Evolutionary conservation across 2,888 invertebrate genomes (phyloP), one percentile per base, ranked within the genome.

Genomic region (Electrophaes corylata): DNA sequence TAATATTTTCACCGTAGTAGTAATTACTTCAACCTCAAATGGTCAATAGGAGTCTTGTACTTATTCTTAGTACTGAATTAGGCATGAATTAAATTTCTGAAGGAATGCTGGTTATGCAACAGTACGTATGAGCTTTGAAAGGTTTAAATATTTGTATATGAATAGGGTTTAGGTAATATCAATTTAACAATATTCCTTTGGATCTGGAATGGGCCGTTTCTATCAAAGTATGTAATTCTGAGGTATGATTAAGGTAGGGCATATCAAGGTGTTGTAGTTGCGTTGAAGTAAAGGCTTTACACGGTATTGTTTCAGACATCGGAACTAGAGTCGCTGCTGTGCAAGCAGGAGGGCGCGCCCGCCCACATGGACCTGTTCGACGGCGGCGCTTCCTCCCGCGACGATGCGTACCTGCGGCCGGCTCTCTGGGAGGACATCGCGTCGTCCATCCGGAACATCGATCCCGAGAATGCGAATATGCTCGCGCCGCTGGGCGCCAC

Each of bases 391-490:
- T 89, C 90, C 63, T 88, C 93, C 86, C 81, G 96, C 83, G 97
- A 97, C 87, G 97, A 97, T 89, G 95, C 96, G 51, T 97, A 96
- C 89, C 94, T 96, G 70, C 95, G 96, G 74, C 97, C 97, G 41
- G 96, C 96, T 29, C 93, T 97, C 39, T 97, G 97, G 97, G 97
- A 97, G 89, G 97, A 97, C 92, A 97, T 97, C 81, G 95, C 97
- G 66, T 96, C 96, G 83, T 96, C 96, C 78, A 96, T 97, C 86
- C 95, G 96, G 81, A 97, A 97, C 86, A 95, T 97, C 79, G 97
- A 97, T 83, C 96, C 97, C 23, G 97, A 97, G 84, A 97, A 97
- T 82, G 96, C 97, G 51, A 96, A 96, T 76, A 96, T 97, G 96
- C 91, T 97, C 71, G 95, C 95, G 65, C 93, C 95, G 52, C 86